Evolutionary conservation across 2,888 invertebrate species (phyloP), one percentile per base, ranked within the genome.

Genomic region (Chymomyza caudatula): DNA sequence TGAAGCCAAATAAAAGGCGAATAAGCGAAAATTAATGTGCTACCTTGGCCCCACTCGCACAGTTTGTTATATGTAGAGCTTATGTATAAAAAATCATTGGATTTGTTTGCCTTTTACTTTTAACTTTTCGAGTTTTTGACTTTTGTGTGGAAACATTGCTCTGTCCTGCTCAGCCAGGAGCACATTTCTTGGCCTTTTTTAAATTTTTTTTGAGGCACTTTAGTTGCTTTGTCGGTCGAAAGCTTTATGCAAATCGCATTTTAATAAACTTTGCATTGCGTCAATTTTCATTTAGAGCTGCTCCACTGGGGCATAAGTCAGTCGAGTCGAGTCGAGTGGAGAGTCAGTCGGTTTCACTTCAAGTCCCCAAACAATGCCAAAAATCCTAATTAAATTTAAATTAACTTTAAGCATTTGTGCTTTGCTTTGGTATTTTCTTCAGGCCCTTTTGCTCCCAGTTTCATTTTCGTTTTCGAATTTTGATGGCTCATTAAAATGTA

Each of bases 381-480:
- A 58, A 64, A 54, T 84, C 75, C 85, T 83, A 83, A 83, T 83
- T 83, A 83, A 86, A 83, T 83, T 83, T 73, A 85, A 83, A 83
- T 86, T 85, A 81, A 86, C 82, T 86, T 82, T 82, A 78, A 86
- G 84, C 81, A 74, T 81, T 77, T 73, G 73, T 82, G 78, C 81
- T 78, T 78, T 78, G 71, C 72, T 84, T 71, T 74, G 67, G 62
- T 74, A 77, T 70, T 68, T 63, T 29, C 29, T 47, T n/a, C n/a
- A 54, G 8, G 13, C 19, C 15, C 47, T 42, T 43, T 53, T 60
- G 13, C 53, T 44, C 1, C 25, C 3, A 13, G 25, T 29, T 52
- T 22, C 20, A 15, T 54, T 54, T 43, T 23, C 2, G 17, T 37
- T 6, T 68, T 65, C 60, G 67, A 70, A 63, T 77, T 66, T 74